These are phyloP conservation scores for Syrrhaptes paradoxus DNA, from an alignment of 2,113 vertebrate genomes.

Conservation along the genomic window DNA sequence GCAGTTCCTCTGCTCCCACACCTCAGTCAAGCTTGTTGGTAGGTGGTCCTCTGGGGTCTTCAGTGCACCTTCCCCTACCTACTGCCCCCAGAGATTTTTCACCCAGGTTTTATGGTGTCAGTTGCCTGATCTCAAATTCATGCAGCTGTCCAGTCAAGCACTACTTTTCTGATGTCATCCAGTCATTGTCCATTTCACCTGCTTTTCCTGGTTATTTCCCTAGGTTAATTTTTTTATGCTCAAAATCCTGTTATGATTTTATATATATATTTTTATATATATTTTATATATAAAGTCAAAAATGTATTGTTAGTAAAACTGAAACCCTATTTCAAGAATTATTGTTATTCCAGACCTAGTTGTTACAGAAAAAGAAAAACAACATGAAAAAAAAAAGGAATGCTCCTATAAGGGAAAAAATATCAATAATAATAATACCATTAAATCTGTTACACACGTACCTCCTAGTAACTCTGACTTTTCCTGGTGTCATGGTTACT, in stretches of 20 bases:
- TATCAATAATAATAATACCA: neutral
- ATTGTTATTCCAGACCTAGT: neutral
- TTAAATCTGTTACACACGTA: neutral
- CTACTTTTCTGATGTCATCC: neutral
- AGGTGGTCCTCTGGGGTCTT: neutral
- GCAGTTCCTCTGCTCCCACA: neutral
- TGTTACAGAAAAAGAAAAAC: neutral
- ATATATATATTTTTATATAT: no score
- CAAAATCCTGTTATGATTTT: neutral
- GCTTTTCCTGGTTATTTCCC: neutral
- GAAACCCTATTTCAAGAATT: neutral
- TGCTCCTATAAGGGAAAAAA: neutral
- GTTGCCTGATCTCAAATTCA: neutral
- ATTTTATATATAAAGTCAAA: neutral
- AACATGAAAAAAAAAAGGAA: no score
- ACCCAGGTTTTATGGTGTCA: neutral
- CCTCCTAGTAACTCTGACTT: neutral
- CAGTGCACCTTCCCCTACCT: accelerated
- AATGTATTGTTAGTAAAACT: neutral
- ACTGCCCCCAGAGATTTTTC: neutral
- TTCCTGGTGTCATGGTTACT: neutral
- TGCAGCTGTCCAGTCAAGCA: neutral
- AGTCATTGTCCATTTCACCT: neutral
- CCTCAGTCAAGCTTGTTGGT: neutral
- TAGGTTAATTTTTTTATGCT: neutral